These are phyloP conservation scores for Chiloscyllium plagiosum DNA, from an alignment of 2,113 vertebrate genomes.

Conservation along the genomic window DNA sequence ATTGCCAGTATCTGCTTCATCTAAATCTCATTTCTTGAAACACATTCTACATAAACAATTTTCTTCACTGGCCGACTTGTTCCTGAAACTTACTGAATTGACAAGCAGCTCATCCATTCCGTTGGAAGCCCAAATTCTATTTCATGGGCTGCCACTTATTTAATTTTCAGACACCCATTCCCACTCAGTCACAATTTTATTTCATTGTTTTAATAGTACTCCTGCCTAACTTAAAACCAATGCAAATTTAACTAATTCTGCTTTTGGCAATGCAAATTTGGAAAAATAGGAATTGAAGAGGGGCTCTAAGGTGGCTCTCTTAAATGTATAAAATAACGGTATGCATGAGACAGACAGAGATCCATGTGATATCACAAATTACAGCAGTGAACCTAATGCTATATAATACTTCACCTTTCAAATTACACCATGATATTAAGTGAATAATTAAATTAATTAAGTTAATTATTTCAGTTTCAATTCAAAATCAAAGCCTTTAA, in stretches of 20 bases:
- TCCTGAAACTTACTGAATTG: neutral
- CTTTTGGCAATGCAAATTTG: too few species aligned
- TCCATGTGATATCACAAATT: neutral
- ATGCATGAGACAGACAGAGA: neutral
- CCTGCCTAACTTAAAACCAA: neutral
- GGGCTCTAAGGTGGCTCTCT: neutral
- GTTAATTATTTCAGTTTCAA: neutral
- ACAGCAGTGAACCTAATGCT: neutral
- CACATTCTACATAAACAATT: neutral
- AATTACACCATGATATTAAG: neutral
- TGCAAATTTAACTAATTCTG: too few species aligned
- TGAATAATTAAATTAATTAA: too few species aligned
- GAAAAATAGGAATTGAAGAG: neutral
- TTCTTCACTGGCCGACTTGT: neutral
- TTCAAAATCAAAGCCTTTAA: neutral
- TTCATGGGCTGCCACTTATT: neutral
- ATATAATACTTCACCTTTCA: neutral
- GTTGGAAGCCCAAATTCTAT: neutral
- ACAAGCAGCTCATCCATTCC: neutral
- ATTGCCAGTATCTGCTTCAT: neutral
- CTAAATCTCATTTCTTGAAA: neutral
- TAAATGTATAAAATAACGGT: neutral
- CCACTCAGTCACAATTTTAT: neutral
- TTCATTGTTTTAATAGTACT: neutral
- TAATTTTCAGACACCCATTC: neutral